These are phyloP conservation scores for Drosophila mayri DNA, from an alignment of 1,140 invertebrate genomes.

Conservation along the genomic window DNA sequence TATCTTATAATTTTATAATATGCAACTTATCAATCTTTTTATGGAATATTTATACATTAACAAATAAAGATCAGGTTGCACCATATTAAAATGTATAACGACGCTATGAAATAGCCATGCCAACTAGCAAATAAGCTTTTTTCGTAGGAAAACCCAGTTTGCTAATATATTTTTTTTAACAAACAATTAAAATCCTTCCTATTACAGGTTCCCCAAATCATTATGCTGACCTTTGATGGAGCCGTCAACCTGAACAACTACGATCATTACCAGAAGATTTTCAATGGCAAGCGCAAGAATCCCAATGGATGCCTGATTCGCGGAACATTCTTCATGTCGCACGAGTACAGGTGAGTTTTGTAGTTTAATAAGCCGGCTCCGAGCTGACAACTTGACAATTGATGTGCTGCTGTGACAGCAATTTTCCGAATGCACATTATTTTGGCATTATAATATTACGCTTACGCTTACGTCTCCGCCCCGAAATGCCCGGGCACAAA, in stretches of 20 bases:
- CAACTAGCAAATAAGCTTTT: too few species aligned
- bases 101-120: too few species aligned
- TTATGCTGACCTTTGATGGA: constrained; percentile 96
- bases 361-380: constrained; percentile 60
- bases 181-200: not conserved
- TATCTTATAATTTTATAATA: too few species aligned
- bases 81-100: too few species aligned
- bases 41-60: too few species aligned
- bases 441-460: constrained; percentile 73
- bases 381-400: constrained; percentile 53
- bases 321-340: constrained; percentile 97
- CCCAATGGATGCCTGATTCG: constrained; percentile 95
- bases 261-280: constrained; percentile 94
- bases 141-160: too few species aligned
- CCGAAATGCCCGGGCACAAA: constrained; percentile 8
- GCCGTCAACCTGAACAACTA: constrained; percentile 96
- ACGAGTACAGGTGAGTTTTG: constrained; percentile 91
- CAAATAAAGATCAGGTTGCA: too few species aligned
- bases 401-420: constrained; percentile 38
- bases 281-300: constrained; percentile 92
- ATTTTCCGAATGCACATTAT: constrained; percentile 66
- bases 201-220: constrained; percentile 95
- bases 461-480: constrained; percentile 47
- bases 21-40: too few species aligned
- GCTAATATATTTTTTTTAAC: not conserved